Evolutionary conservation across 2,113 vertebrate genomes (phyloP).

Genomic region (Anoplopoma fimbria): DNA sequence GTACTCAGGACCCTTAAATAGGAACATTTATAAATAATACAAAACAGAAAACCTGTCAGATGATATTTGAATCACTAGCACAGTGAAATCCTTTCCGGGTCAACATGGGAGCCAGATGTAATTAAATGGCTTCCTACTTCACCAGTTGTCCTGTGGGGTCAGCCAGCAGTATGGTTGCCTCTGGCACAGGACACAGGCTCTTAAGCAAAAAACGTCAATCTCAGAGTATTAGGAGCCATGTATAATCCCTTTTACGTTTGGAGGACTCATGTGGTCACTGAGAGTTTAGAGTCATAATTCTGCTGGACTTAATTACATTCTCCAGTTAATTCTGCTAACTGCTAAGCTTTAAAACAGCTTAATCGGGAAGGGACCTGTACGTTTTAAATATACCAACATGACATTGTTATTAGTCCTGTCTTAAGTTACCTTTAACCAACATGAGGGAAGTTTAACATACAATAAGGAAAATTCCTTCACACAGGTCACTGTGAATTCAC

Average conservation of each 20-base stretch:
- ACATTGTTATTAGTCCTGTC: neutral
- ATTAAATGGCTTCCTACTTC: constrained; percentile 48
- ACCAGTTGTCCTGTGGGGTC: neutral
- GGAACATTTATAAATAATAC: constrained; percentile 83
- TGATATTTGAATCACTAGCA: constrained; percentile 66
- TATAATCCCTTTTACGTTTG: constrained; percentile 63
- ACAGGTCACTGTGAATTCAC: too few relatives aligned
- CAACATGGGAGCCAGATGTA: constrained; percentile 51
- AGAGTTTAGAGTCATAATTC: constrained; percentile 63
- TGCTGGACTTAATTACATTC: constrained; percentile 47
- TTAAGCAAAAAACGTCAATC: constrained; percentile 38
- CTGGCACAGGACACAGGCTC: constrained; percentile 1
- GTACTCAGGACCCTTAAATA: constrained; percentile 70
- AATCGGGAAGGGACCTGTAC: neutral
- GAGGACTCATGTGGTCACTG: constrained; percentile 60
- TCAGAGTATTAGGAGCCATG: constrained; percentile 37
- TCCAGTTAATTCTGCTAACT: constrained; percentile 52
- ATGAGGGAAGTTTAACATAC: too few relatives aligned
- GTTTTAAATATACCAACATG: neutral
- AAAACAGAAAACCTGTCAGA: constrained; percentile 77
- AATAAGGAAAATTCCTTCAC: too few relatives aligned
- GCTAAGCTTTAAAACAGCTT: constrained; percentile 13
- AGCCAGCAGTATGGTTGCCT: constrained; percentile 22
- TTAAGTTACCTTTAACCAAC: too few relatives aligned
- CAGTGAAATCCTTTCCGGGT: constrained; percentile 64